Evolutionary conservation across 2,113 vertebrate genomes (phyloP).

Genomic region (Eulacestoma nigropectus): DNA sequence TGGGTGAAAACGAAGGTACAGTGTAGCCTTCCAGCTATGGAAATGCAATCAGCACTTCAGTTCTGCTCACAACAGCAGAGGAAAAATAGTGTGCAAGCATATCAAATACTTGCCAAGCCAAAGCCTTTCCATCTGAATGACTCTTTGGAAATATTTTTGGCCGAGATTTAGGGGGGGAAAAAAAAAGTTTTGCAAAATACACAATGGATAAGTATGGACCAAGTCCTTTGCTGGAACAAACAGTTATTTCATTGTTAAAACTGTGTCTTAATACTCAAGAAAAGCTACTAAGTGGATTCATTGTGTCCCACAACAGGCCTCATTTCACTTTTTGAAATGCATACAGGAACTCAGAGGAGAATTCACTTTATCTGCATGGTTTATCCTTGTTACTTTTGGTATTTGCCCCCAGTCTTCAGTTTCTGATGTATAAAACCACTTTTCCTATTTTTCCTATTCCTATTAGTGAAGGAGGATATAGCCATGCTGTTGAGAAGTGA

Average conservation of each 20-base stretch:
- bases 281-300: constrained; percentile 28
- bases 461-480: background rate
- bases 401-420: background rate
- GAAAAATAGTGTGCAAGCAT: background rate
- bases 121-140: constrained; percentile 41
- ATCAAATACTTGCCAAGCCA: constrained; percentile 19
- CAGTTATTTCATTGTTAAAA: constrained; percentile 58
- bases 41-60: background rate
- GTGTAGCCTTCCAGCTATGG: background rate
- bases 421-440: background rate
- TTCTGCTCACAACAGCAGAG: background rate
- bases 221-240: constrained; percentile 17
- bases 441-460: background rate
- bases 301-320: constrained; percentile 11
- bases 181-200: background rate
- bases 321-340: background rate
- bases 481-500: background rate
- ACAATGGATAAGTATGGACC: background rate
- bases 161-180: background rate
- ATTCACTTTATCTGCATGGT: background rate
- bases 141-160: constrained; percentile 56
- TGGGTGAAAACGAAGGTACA: background rate
- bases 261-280: constrained; percentile 2
- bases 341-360: background rate
- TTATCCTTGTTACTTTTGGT: background rate